Evolutionary conservation across 2,113 vertebrate species (phyloP).

Genomic region (Canis aureus): DNA sequence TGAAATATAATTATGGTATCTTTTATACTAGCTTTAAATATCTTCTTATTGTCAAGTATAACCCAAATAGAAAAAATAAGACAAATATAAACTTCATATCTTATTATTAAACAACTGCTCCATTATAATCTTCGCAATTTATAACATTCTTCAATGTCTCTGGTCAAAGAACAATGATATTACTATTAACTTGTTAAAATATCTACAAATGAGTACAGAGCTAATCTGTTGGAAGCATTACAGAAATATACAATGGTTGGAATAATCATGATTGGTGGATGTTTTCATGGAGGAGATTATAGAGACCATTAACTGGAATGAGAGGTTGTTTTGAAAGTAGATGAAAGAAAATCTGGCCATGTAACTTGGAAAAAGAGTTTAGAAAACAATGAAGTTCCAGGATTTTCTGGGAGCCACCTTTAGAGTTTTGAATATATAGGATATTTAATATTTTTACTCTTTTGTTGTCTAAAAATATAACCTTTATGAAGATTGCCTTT

Average conservation of each 20-base stretch:
- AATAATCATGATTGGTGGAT: rapidly evolving
- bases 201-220: not conserved
- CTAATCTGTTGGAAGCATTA: not conserved
- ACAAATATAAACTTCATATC: not conserved
- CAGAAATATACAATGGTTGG: not conserved
- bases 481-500: not conserved
- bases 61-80: not conserved
- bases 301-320: not conserved
- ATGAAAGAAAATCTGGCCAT: not conserved
- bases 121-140: not conserved
- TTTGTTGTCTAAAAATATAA: not conserved
- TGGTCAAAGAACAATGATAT: not conserved
- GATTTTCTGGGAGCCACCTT: not conserved
- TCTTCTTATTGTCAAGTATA: not conserved
- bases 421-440: not conserved
- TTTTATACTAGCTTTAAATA: not conserved
- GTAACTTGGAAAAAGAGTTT: not conserved
- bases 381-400: not conserved
- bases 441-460: not conserved
- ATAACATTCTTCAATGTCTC: not conserved
- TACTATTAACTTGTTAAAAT: not conserved
- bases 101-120: not conserved
- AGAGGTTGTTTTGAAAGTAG: not conserved
- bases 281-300: not conserved
- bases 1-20: not conserved